phyloP scores from a whole-genome alignment of 2,113 vertebrate genomes.

The Tetrax tetrax region DNA sequence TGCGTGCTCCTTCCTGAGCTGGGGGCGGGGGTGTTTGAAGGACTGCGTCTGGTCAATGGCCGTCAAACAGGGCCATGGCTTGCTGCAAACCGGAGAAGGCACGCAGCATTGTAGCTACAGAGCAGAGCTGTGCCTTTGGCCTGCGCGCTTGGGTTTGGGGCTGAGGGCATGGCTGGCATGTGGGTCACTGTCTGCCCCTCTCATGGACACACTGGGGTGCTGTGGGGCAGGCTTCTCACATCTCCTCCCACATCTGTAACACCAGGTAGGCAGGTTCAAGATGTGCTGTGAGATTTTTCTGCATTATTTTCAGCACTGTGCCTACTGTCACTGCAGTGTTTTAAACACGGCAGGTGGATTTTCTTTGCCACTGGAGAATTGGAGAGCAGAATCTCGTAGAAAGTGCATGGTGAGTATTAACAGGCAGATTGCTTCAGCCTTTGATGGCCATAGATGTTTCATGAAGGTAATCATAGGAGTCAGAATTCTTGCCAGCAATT shows the following conservation, averaged over 20 bases:
- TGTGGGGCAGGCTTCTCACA: too few relatives aligned
- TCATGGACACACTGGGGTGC: neutral
- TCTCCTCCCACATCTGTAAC: neutral
- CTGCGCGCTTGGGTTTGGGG: neutral
- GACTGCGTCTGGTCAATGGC: neutral
- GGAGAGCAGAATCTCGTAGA: neutral
- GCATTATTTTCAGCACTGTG: neutral
- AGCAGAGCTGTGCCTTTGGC: neutral
- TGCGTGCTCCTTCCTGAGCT: neutral
- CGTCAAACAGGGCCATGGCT: neutral
- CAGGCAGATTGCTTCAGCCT: neutral
- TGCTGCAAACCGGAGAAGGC: neutral
- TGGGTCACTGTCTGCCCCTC: neutral
- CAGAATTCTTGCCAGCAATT: neutral
- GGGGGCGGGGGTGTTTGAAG: fast-evolving
- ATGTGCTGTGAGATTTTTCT: neutral
- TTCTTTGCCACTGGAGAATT: neutral
- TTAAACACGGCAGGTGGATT: neutral
- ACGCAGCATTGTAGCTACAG: fast-evolving
- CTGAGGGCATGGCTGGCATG: neutral
- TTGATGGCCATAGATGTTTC: neutral
- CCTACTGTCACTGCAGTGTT: neutral
- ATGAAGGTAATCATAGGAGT: neutral
- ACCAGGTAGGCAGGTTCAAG: neutral
- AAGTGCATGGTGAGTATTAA: neutral